Evolutionary conservation across 2,888 invertebrate species (phyloP), one percentile per base, ranked within the genome.

Genomic region (Melieria picta): DNA sequence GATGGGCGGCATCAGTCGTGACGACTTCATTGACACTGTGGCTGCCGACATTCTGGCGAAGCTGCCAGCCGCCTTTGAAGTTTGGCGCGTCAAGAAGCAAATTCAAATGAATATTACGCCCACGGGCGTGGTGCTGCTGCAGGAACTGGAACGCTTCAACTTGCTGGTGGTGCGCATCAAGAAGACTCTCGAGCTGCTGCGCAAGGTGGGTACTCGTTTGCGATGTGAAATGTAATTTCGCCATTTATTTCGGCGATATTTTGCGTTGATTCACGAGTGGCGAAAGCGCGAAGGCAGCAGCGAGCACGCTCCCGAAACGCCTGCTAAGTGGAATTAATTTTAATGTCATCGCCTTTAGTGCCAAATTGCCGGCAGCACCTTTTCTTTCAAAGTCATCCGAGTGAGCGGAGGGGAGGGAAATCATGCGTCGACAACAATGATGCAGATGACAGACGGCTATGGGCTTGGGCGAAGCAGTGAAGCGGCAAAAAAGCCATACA

Each of bases 81-180:
- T 96, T 63, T 92, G 92, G 89, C 92, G 92, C 83, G 91, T 96
- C 47, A 90, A 93, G 76, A 93, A 93, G 84, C 91, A 91, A 82
- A 93, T 93, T 83, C 95, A 95, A 80, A 88, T 93, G 87, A 91
- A 90, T 77, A 91, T 96, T 78, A 91, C 93, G 5, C 97, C 97
- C 1, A 93, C 94, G 0, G 91, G 94, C 0, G 93, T 97, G 13
- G 97, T 97, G 1, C 87, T 97, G 65, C 89, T 97, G 66, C 97
- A 97, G 88, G 95, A 97, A 85, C 86, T 97, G 55, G 96, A 97
- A 80, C 90, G 96, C 74, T 96, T 96, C 85, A 97, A 97, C 86
- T 88, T 89, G 30, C 89, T 97, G 0, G 91, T 96, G 66, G 83
- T 83, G 10, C 89, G 89, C 66, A 95, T 97, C 90, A 88, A 88